Base-by-base conservation (phyloP, 2,888 invertebrate species). In the Hedya salicella region DNA sequence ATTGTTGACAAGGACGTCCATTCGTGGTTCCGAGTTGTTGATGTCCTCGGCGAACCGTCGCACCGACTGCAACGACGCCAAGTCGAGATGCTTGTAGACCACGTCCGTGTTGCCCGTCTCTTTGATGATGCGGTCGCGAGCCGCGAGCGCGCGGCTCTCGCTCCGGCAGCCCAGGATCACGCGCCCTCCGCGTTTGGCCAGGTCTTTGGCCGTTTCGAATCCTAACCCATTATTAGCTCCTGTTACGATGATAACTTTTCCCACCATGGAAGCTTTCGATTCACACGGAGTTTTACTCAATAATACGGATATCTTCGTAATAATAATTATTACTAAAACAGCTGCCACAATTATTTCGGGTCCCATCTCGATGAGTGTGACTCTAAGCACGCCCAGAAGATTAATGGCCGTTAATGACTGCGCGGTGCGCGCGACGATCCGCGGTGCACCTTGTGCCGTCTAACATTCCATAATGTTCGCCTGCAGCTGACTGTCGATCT, bases 171-270 rank as follows among this genome's bases (percentile, higher is more conserved):
- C 96, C 95, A 96, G 94, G 69, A 69, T 69, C 21, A 75, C 74
- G 78, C 93, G 94, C 0, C 95, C 96, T 13, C 94, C 94, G 53
- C 95, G 83, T 70, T 86, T 87, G 0, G 95, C 95, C 70, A 96
- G 82, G 73, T 94, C 94, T 68, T 85, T 82, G 0, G 93, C 95
- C 0, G 95, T 94, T 85, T 95, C 95, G 83, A 93, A 95, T 3
- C 96, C 96, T 71, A 96, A 95, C n/a, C 96, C 96, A 3, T 94
- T 94, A 81, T 95, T 96, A 0, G 95, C 93, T 17, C 96, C 96
- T 3, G 96, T 96, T 2, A 96, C 87, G 63, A 96, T 93, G 1
- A 93, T 86, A 68, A 94, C 49, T 60, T 67, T 70, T 1, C 70
- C 68, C 6, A 30, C 56, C 59, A 70, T 56, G n/a, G 46, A 36